Conservation (phyloP, 2,797 vertebrate species). For the Cichlasoma orientale region DNA sequence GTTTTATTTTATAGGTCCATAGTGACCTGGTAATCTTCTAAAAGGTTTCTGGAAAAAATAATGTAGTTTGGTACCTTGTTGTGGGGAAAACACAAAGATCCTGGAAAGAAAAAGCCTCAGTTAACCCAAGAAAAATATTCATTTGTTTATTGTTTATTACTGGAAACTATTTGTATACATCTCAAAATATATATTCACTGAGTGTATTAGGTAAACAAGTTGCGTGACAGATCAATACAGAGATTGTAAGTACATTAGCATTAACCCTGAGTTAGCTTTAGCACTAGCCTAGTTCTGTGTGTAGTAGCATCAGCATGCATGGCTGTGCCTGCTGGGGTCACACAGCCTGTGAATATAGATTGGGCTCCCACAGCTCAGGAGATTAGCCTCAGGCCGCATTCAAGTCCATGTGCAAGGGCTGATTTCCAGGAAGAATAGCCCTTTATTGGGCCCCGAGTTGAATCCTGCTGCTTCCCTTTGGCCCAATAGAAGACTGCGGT, state of each 20-base stretch:
- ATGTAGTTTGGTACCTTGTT: background rate
- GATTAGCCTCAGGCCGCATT: slow-evolving; percentile 84
- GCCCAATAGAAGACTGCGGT: slow-evolving; percentile 79
- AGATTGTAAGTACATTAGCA: slow-evolving; percentile 7
- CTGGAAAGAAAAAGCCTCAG: background rate
- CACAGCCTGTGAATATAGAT: slow-evolving; percentile 84
- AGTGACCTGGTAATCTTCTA: background rate
- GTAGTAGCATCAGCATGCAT: slow-evolving; percentile 69
- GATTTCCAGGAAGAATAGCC: slow-evolving; percentile 87
- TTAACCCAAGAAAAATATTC: background rate
- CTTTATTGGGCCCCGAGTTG: slow-evolving; percentile 86
- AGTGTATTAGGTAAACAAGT: background rate
- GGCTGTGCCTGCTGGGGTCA: slow-evolving; percentile 58
- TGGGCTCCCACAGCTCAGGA: slow-evolving; percentile 85
- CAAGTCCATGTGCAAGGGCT: slow-evolving; percentile 83
- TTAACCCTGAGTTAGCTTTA: slow-evolving; percentile 43
- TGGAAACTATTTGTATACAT: background rate
- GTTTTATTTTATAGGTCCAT: background rate
- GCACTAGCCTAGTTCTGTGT: slow-evolving; percentile 32
- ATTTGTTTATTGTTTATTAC: background rate
- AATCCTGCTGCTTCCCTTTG: slow-evolving; percentile 86
- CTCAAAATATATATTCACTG: background rate
- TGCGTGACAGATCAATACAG: background rate
- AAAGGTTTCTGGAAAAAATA: background rate
- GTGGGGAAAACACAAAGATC: background rate